phyloP scores from a whole-genome alignment of 2,888 invertebrate species.

The Coenonympha glycerion region DNA sequence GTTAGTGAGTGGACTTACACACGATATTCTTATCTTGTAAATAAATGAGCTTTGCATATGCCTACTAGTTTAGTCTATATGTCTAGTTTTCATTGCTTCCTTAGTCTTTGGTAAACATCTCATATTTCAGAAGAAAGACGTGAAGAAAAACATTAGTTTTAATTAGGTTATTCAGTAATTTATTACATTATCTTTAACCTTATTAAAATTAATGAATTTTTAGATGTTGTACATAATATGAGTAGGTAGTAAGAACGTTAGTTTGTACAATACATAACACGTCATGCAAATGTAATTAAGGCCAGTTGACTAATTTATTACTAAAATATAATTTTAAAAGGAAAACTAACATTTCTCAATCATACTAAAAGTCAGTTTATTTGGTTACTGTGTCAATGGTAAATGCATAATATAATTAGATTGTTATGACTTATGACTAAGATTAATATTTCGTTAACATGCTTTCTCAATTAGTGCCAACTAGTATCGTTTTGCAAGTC shows the following conservation, averaged over 20 bases:
- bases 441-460: not conserved
- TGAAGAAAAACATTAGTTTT: no score
- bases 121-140: no score
- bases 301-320: no score
- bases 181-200: no score
- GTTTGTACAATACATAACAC: not conserved
- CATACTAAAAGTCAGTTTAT: not conserved
- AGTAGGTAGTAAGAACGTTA: not conserved
- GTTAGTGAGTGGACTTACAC: conserved; percentile 7
- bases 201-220: no score
- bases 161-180: no score
- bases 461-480: conserved; percentile 1
- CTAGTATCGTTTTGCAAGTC: no score
- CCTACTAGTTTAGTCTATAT: no score
- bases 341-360: not conserved
- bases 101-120: no score
- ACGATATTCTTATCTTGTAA: conserved; percentile 5
- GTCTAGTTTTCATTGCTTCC: no score
- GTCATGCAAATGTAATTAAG: not conserved
- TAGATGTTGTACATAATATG: no score
- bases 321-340: no score
- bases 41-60: not conserved
- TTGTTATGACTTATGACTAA: not conserved
- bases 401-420: not conserved
- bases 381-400: not conserved